phyloP scores from a whole-genome alignment of 2,888 invertebrate genomes.

The Drosophila yooni region DNA sequence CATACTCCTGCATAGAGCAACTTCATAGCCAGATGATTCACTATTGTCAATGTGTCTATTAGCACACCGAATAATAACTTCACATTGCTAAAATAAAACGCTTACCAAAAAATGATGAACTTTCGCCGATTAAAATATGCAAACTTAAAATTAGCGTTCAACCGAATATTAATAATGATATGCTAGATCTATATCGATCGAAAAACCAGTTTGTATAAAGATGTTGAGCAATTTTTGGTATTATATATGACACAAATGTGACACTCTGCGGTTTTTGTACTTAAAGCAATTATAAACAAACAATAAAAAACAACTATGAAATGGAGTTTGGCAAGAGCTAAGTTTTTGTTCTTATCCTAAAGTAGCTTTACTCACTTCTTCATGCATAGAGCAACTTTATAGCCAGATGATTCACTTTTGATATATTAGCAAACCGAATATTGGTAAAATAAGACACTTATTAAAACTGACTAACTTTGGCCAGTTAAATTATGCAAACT shows the following conservation, averaged over 20 bases:
- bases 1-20: too few species aligned
- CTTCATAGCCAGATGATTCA: constrained; percentile 3
- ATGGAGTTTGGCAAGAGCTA: background rate
- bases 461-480: background rate
- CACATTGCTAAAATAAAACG: background rate
- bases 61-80: background rate
- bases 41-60: too few species aligned
- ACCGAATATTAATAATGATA: background rate
- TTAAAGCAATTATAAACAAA: background rate
- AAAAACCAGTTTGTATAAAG: constrained; percentile 5
- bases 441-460: background rate
- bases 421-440: background rate
- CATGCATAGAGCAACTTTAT: background rate
- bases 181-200: background rate
- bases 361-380: background rate
- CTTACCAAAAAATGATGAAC: background rate
- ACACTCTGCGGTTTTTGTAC: too few species aligned
- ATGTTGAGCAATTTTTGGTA: background rate
- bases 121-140: background rate
- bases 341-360: background rate
- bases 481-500: background rate
- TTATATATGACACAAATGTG: background rate
- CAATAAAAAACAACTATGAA: background rate
- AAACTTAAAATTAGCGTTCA: background rate
- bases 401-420: background rate